Evolutionary conservation across 2,113 vertebrate species (phyloP).

Genomic region (Urocynchramus pylzowi): DNA sequence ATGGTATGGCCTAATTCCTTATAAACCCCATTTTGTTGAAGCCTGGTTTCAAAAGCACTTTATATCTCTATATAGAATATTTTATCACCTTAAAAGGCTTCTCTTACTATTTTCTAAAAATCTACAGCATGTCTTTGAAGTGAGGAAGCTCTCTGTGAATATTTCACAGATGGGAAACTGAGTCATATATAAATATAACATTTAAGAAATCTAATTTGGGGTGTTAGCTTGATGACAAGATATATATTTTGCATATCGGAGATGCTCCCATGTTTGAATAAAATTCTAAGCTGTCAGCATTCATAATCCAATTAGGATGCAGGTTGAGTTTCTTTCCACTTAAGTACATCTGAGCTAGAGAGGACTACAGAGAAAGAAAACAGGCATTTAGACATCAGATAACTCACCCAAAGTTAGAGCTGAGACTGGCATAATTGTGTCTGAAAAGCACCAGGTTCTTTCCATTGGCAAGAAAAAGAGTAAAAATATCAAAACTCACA

Average conservation of each 20-base stretch:
- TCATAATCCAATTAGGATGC: neutral
- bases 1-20: neutral
- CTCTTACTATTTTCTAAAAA: slow-evolving; percentile 36
- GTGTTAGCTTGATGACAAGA: neutral
- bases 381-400: neutral
- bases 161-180: slow-evolving; percentile 54
- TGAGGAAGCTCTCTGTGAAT: slow-evolving; percentile 21
- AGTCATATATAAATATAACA: slow-evolving; percentile 52
- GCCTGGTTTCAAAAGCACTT: neutral
- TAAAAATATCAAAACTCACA: neutral
- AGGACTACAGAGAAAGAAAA: neutral
- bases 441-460: neutral
- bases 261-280: neutral
- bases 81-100: slow-evolving; percentile 28
- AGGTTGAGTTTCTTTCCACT: neutral
- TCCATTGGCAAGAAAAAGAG: fast-evolving
- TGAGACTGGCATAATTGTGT: fast-evolving
- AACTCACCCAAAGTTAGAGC: neutral
- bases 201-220: slow-evolving; percentile 36
- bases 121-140: neutral
- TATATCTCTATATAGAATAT: neutral
- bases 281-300: neutral
- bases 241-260: neutral
- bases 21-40: neutral
- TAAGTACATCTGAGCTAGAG: neutral